Conservation (phyloP, 2,113 vertebrate genomes). For the Chrysochloris asiatica region DNA sequence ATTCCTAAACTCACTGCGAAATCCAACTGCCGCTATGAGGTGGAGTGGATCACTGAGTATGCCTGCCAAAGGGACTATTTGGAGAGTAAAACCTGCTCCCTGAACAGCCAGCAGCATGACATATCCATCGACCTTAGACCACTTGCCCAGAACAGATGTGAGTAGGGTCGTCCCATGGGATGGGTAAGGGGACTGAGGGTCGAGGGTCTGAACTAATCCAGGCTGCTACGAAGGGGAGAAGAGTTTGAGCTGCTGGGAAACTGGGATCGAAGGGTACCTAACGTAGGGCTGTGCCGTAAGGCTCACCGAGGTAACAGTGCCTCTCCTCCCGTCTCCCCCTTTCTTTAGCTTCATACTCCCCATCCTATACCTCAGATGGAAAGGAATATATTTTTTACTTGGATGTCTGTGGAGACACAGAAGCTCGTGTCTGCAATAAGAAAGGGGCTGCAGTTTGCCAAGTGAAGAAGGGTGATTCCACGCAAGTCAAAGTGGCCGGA, state of each 20-base stretch:
- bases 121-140: slow-evolving; percentile 91
- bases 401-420: slow-evolving; percentile 88
- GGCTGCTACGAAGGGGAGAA: rapidly evolving
- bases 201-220: no score
- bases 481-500: slow-evolving; percentile 88
- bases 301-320: rapidly evolving
- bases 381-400: slow-evolving; percentile 91
- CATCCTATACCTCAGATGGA: slow-evolving; percentile 83
- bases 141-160: slow-evolving; percentile 84
- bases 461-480: slow-evolving; percentile 84
- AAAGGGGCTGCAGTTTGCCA: slow-evolving; percentile 89
- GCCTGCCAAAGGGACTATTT: slow-evolving; percentile 96
- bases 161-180: slow-evolving; percentile 30
- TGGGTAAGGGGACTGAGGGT: no score
- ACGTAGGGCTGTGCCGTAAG: rapidly evolving
- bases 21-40: slow-evolving; percentile 93
- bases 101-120: slow-evolving; percentile 91
- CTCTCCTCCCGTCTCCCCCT: background rate
- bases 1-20: slow-evolving; percentile 91
- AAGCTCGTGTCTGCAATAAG: slow-evolving; percentile 74
- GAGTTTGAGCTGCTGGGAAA: background rate
- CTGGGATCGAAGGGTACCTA: background rate
- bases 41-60: slow-evolving; percentile 96
- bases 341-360: slow-evolving; percentile 65
- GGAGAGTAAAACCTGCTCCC: slow-evolving; percentile 88